Evolutionary conservation across 2,113 vertebrate genomes (phyloP), one percentile per base, ranked within the genome.

Genomic region (Choloepus hoffmanni): DNA sequence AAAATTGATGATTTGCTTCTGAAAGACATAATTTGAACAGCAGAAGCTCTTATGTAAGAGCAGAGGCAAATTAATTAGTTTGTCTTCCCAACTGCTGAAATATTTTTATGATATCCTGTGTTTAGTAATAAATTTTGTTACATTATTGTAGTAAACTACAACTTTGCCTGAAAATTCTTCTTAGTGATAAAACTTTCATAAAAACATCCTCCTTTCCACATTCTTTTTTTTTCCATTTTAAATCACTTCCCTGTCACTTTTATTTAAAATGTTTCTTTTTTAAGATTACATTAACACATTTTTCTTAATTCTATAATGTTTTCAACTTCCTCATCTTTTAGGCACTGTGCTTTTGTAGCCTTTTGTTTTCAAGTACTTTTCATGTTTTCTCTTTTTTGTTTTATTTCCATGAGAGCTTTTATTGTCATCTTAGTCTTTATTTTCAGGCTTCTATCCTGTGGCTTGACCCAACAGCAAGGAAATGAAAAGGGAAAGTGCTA

Each of bases 301-400:
- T 94, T 81, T 30, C 96, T 98, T 98, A 98, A 98, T 97, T 98
- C 92, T 74, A 62, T 97, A 96, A 98, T 97, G 97, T 97, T 98
- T 98, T 98, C 97, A 98, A 97, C 94, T 96, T 50, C 81, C 48
- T 88, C 53, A 65, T 97, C 73, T 97, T 98, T 98, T 98, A 97
- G 96, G 95, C 90, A 97, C 36, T 21, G 19, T 97, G 95, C 97
- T 98, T 98, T 98, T 97, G 77, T 98, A 96, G 84, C 91, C 95
- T 98, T 98, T 98, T 97, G 86, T 98, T 98, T 98, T 97, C 84
- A 96, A 97, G 95, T 95, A 81, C 97, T 98, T 98, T 98, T 98
- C 96, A 98, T 98, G 97, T 97, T 97, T 97, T 85, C 77, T 96
- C 86, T 90, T 91, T 98, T 98, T 98, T 98, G 97, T 98, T 98